Evolutionary conservation across 2,797 vertebrate genomes (phyloP), one percentile per base, ranked within the genome.

Genomic region (Urophycis tenuis): DNA sequence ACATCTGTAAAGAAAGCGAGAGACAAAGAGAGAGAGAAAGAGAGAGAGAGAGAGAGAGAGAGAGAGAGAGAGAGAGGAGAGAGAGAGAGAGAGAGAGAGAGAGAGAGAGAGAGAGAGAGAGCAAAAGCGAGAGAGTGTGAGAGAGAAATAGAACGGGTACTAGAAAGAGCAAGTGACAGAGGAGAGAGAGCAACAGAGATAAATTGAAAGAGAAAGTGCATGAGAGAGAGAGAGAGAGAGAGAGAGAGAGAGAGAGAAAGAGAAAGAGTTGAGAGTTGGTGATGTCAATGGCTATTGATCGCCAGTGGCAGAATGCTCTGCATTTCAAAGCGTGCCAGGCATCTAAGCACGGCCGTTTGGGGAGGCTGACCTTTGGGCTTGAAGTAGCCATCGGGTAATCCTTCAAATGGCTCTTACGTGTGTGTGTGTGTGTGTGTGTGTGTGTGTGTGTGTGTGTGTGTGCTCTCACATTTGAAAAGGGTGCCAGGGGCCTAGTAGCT

Each of bases 341-440:
- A 88, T 91, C 88, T 86, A 78, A 85, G 75, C 86, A 88, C 83
- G 81, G 33, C 81, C 76, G 86, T 89, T 91, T 81, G 77, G 85
- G 88, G 84, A 88, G 25, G 81, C 77, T 92, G 91, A 92, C 91
- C 91, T 94, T 94, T 92, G 60, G 71, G 87, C 86, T 86, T 81
- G 89, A 88, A 90, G 67, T 41, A 78, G 77, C 81, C 81, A 87
- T 75, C 85, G 82, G 86, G 82, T 89, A 91, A 87, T 90, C 90
- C 90, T 93, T 92, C 88, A 88, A 91, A 93, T 88, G 89, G 86
- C 87, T 85, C 84, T 81, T 89, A 87, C 85, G 87, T 87, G 88
- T 80, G n/a, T 67, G 60, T 29, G 78, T 70, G 67, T 70, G 67
- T 80, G 74, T 79, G 80, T 79, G 82, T 41, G 39, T 41, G 39